Percentiles rank a stretch among this genome's conserved stretches.
These are phyloP conservation scores for Melierax canorus DNA, from an alignment of 2,113 vertebrate genomes.

Conservation along the genomic window DNA sequence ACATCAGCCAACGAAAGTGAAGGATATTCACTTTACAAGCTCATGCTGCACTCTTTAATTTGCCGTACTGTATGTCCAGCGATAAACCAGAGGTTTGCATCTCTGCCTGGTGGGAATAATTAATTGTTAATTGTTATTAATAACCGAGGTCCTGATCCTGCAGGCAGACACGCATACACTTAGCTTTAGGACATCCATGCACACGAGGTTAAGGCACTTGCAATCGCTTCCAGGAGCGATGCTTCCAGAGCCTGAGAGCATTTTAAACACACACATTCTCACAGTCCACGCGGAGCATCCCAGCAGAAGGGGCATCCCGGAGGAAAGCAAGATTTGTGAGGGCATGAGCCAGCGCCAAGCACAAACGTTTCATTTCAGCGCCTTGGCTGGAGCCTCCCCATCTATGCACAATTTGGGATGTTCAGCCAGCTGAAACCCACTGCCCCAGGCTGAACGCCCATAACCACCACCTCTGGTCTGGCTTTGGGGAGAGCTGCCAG, in stretches of 20 bases:
- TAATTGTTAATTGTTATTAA: slow-evolving; percentile 50
- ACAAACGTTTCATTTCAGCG: neutral
- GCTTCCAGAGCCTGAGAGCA: neutral
- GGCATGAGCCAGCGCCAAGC: neutral
- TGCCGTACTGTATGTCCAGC: neutral
- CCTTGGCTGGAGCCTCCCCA: neutral
- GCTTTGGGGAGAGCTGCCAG: neutral
- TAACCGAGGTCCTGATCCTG: neutral
- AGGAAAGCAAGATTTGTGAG: neutral
- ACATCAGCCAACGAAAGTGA: neutral
- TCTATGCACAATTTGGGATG: neutral
- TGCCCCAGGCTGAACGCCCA: fast-evolving
- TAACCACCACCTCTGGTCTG: neutral
- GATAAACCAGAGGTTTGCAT: slow-evolving; percentile 8
- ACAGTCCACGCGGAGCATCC: neutral
- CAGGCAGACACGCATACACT: neutral
- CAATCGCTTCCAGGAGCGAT: neutral
- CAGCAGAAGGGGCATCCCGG: fast-evolving
- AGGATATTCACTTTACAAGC: neutral
- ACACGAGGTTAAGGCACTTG: neutral
- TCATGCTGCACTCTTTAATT: neutral
- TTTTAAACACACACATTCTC: neutral
- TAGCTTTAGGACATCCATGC: neutral
- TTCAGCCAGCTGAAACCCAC: neutral
- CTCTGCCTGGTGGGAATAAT: slow-evolving; percentile 31